Base-by-base conservation (phyloP, 2,113 vertebrate species). In the Eptesicus fuscus region DNA sequence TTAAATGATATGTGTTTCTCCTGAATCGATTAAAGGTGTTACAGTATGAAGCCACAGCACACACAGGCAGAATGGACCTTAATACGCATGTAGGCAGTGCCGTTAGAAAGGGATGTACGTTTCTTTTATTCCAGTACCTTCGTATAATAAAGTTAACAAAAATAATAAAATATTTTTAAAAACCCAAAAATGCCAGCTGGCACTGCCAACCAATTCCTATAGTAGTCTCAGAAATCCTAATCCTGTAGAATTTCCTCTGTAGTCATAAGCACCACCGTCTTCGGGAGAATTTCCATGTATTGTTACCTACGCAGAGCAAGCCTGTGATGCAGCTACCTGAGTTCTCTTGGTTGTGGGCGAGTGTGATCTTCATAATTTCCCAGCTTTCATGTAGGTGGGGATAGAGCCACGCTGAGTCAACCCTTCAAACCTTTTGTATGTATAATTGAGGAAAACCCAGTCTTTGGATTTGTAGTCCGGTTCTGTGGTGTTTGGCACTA, bases 371-470 rank as follows among this genome's bases (percentile, higher is more conserved):
- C 99, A 99, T 88, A 99, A 98, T 95, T 99, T 99, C 93, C 99
- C 99, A 0, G 98, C 98, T 98, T 99, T 99, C 99, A 99, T 99
- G 98, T 99, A 99, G 49, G 98, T 99, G 63, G 99, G 99, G 97
- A 99, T 99, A 23, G 99, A 99, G 96, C 99, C 99, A 63, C 99
- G 99, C 97, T 99, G 99, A 0, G 99, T 99, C 86, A 99, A 98
- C 73, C 99, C 99, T 98, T 99, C 99, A 67, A 99, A 99, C 90
- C 99, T 99, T 96, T 99, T 99, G 98, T 99, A 99, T n/a, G 99
- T 99, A 76, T 99, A 99, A 98, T 99, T 99, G 97, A 99, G 99
- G 97, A 99, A 99, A 94, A 99, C 99, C 99, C 99, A 99, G 98
- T 99, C 99, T 99, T 99, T 99, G 84, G 99, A 99, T 97, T 99